phyloP scores from a whole-genome alignment of 2,113 vertebrate genomes.

The Tiliqua scincoides region DNA sequence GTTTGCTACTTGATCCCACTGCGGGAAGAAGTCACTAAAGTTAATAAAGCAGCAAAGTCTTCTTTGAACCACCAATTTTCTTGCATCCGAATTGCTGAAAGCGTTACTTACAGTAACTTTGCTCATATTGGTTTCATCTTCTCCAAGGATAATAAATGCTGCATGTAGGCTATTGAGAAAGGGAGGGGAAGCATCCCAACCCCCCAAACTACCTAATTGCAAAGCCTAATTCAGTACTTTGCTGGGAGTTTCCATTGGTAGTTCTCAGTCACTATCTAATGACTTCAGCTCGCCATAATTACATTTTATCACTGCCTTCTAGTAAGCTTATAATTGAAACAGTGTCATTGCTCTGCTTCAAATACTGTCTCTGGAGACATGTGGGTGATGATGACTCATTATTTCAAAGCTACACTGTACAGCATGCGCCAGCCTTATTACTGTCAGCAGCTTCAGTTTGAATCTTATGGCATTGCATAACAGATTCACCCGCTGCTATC shows the following conservation, averaged over 20 bases:
- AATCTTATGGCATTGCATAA: conserved; percentile 24
- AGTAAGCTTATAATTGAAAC: conserved; percentile 16
- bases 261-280: background rate
- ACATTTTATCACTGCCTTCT: conserved; percentile 37
- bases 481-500: conserved; percentile 18
- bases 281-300: background rate
- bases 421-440: conserved; percentile 30
- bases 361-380: background rate
- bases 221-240: fast-evolving
- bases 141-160: background rate
- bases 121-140: background rate
- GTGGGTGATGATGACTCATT: conserved; percentile 46
- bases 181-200: background rate
- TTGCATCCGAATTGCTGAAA: background rate
- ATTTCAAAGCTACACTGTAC: conserved; percentile 45
- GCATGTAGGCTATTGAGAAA: background rate
- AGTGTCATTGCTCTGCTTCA: background rate
- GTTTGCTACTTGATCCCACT: too few species aligned
- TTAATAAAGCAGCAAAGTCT: background rate
- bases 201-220: background rate
- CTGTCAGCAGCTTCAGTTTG: conserved; percentile 4
- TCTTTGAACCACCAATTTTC: background rate
- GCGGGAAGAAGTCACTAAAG: too few species aligned
- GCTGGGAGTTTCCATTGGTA: background rate
- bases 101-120: background rate